Evolutionary conservation across 2,113 vertebrate genomes (phyloP), one percentile per base, ranked within the genome.

Genomic region (Perca flavescens): DNA sequence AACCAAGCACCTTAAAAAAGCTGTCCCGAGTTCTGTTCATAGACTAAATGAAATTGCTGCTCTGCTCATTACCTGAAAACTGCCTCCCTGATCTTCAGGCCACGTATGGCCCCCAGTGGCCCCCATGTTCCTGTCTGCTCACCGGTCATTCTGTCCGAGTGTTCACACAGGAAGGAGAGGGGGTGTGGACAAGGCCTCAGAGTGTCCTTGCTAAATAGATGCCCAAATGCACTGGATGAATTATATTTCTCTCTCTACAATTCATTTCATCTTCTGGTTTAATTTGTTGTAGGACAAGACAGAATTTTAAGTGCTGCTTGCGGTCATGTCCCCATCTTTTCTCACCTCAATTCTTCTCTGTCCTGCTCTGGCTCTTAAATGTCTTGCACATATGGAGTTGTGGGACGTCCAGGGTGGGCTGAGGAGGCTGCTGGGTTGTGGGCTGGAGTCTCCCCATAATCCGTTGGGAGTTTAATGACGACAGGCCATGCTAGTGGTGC

Each of bases 381-480:
- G 88, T 61, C 86, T 74, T 19, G 52, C 50, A 63, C 61, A 69
- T 79, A 58, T 80, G 77, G 77, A 74, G 76, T 56, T 31, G 71
- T 65, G 79, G 87, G 90, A 85, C 88, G 89, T 92, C 83, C 74
- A 89, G 77, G 61, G 86, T 79, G 79, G 86, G 86, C 80, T 84
- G 69, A 77, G 82, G 73, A 54, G 83, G 86, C 66, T 89, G 87
- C 86, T 82, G 74, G 50, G 66, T 66, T 88, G 88, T 84, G 94
- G 92, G 90, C 84, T 73, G 80, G 88, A 94, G 93, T 80, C 92
- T 89, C 77, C 87, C 74, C 61, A 91, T 95, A 96, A 96, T 96
- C 95, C 90, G 87, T 71, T 50, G 92, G 70, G 69, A 94, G 76
- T 92, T 90, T 95, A 95, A 95, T 83, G 93, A 92, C 87, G 80